Conservation (phyloP, 2,888 invertebrate species). For the Gerris lacustris region DNA sequence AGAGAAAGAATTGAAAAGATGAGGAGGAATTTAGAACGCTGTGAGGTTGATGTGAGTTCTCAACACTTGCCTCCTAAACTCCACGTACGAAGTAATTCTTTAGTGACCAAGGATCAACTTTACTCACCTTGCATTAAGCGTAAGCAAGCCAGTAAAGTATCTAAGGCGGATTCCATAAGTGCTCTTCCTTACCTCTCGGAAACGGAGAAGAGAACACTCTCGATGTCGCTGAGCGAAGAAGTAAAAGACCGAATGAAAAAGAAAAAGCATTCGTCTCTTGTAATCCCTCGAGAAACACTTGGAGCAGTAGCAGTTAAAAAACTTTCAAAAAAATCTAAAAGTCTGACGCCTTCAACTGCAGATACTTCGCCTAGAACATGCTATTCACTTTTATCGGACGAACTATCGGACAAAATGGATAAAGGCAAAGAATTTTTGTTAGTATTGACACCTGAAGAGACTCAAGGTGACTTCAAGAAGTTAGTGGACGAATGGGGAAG, state of each 20-base stretch:
- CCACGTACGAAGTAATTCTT: slow-evolving; percentile 40
- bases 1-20: slow-evolving; percentile 30
- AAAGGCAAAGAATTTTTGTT: slow-evolving; percentile 39
- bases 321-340: slow-evolving; percentile 35
- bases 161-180: slow-evolving; percentile 48
- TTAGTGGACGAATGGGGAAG: slow-evolving; percentile 39
- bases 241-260: slow-evolving; percentile 49
- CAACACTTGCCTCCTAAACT: slow-evolving; percentile 31
- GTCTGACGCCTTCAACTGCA: slow-evolving; percentile 27
- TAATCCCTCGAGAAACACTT: slow-evolving; percentile 43
- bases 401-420: slow-evolving; percentile 30
- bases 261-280: slow-evolving; percentile 34
- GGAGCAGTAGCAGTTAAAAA: slow-evolving; percentile 48
- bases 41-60: slow-evolving; percentile 48
- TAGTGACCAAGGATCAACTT: slow-evolving; percentile 33
- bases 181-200: slow-evolving; percentile 46
- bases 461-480: slow-evolving; percentile 33
- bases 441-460: slow-evolving; percentile 38
- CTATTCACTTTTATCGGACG: slow-evolving; percentile 39
- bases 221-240: slow-evolving; percentile 60
- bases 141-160: slow-evolving; percentile 38
- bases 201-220: slow-evolving; percentile 58
- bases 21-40: slow-evolving; percentile 39
- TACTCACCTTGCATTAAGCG: slow-evolving; percentile 32
- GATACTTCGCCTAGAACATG: slow-evolving; percentile 41